Evolutionary conservation across 2,888 invertebrate species (phyloP).

Genomic region (Hyposoter didymator): DNA sequence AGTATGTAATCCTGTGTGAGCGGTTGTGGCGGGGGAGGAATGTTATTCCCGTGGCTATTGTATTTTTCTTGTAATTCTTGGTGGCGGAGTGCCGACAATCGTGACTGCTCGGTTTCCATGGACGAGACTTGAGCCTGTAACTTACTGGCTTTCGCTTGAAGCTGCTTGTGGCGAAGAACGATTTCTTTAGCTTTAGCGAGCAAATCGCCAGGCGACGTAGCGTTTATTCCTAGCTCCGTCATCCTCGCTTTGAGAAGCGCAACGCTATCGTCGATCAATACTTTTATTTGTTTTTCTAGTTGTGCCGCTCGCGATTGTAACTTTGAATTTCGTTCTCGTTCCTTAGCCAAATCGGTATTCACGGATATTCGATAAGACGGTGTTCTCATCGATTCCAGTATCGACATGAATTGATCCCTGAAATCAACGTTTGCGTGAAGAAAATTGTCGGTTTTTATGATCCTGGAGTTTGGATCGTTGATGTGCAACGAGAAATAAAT

Average conservation of each 20-base stretch:
- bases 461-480: not conserved
- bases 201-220: slow-evolving; percentile 93
- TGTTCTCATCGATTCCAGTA: slow-evolving; percentile 93
- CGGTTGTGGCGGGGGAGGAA: slow-evolving; percentile 87
- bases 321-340: slow-evolving; percentile 93
- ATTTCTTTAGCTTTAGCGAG: slow-evolving; percentile 96
- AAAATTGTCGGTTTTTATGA: not conserved
- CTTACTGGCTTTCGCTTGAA: slow-evolving; percentile 94
- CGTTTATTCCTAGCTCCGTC: slow-evolving; percentile 96
- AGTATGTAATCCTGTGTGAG: slow-evolving; percentile 93
- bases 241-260: slow-evolving; percentile 94
- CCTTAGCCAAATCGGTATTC: slow-evolving; percentile 91
- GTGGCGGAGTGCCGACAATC: slow-evolving; percentile 89
- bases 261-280: slow-evolving; percentile 96
- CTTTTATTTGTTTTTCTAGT: slow-evolving; percentile 96
- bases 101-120: slow-evolving; percentile 91
- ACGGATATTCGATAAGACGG: slow-evolving; percentile 90
- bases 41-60: slow-evolving; percentile 86
- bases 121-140: slow-evolving; percentile 92
- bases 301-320: slow-evolving; percentile 94
- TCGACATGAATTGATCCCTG: slow-evolving; percentile 93
- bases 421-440: slow-evolving; percentile 45
- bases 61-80: slow-evolving; percentile 92
- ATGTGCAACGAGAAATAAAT: not conserved
- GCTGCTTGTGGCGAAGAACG: slow-evolving; percentile 95